phyloP scores from a whole-genome alignment of 2,797 vertebrate species.

The Meriones psammophilus region DNA sequence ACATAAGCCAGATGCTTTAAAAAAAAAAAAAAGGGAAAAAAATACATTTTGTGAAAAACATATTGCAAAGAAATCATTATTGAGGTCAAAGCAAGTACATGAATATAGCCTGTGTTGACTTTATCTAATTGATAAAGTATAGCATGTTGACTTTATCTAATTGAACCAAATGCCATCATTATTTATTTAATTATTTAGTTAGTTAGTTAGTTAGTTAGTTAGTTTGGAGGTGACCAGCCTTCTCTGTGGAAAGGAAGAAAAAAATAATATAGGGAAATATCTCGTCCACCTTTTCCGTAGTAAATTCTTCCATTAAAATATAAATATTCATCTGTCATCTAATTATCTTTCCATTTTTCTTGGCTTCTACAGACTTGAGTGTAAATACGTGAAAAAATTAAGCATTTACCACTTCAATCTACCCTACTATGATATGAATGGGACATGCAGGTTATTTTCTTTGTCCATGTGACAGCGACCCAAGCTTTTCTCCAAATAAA shows the following conservation, averaged over 20 bases:
- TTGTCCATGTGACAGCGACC: background rate
- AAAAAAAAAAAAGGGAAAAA: background rate
- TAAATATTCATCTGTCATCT: background rate
- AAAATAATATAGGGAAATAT: background rate
- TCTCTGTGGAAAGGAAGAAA: background rate
- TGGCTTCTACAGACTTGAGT: background rate
- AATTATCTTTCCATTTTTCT: background rate
- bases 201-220: no score
- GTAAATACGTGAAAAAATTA: background rate
- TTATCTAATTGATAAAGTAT: no score
- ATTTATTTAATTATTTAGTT: background rate
- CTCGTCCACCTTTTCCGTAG: background rate
- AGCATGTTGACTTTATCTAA: background rate
- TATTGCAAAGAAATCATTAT: background rate
- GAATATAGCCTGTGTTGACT: background rate
- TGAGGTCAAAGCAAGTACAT: background rate
- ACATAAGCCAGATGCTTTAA: background rate
- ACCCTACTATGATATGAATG: background rate
- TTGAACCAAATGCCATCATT: no score
- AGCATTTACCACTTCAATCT: background rate
- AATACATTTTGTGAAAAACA: background rate
- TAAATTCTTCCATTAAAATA: background rate
- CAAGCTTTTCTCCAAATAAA: conserved; percentile 14
- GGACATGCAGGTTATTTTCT: background rate
- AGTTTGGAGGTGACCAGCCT: background rate